Evolutionary conservation across 64 coral and sea anemone species (phyloP), one percentile per base, ranked within the genome.

Genomic region (Platygyra sinensis): DNA sequence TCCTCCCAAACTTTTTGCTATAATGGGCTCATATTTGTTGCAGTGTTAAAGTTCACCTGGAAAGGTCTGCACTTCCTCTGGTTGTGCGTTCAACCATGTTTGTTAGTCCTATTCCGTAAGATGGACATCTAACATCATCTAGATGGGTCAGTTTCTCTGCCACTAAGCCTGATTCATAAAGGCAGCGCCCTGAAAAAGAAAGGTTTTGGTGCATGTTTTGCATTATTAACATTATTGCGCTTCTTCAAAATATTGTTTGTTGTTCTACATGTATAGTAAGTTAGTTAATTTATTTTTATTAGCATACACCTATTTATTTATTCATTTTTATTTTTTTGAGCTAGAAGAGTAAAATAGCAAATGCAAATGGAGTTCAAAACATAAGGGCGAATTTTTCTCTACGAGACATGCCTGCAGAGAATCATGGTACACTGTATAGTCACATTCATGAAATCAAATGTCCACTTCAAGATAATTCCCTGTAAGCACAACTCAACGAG

Each of bases 41-140:
- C 2, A 36, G 33, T 36, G 33, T 20, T 33, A 52, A 22, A 19
- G 18, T 63, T 87, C 12, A 99, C 97, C 97, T 89, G 20, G 94
- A 95, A 33, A 99, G 74, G 61, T 99, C 97, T 52, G 94, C 92
- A 62, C 93, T 95, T 61, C 97, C 91, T 11, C 97, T 88, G 60
- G 97, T 99, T 52, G 97, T 99, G 24, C 97, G 90, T 63, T 86
- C 93, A 18, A 99, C 97, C 84, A 99, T 99, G 87, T 99, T 99
- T n/a, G 94, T 99, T 54, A 99, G 80, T 50, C 97, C 97, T 84
- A 99, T 99, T 22, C 88, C 85, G 82, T 75, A 82, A 7, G 95
- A 82, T 76, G 97, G 97, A n/a, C 97, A 99, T 80, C 93, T 96
- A 0, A 72, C 88, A 91, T 99, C 97, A 73, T 99, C 97, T n/a